Evolutionary conservation across 1,140 invertebrate species (phyloP).

Genomic region (Conopomorpha cramerella): DNA sequence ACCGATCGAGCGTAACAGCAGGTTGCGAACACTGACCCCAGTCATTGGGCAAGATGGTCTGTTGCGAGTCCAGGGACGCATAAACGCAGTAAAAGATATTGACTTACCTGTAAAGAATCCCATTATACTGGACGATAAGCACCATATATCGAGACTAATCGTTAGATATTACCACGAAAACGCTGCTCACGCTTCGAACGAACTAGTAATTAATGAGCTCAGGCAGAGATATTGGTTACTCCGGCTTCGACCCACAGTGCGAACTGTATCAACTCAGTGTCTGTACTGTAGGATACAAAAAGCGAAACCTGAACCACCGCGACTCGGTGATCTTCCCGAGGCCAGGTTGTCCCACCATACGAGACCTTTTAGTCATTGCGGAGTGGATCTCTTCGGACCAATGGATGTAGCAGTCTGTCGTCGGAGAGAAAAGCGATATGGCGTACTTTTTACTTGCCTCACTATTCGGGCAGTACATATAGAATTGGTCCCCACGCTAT

Average conservation of each 20-base stretch:
- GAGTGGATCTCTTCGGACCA: background rate
- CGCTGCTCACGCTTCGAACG: conserved; percentile 6
- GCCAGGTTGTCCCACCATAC: conserved; percentile 5
- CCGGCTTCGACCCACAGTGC: conserved; percentile 6
- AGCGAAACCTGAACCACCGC: background rate
- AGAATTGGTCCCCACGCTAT: conserved; percentile 7
- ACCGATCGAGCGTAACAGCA: background rate
- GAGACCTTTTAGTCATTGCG: conserved; percentile 8
- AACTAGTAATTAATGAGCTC: conserved; percentile 14
- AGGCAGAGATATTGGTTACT: conserved; percentile 13
- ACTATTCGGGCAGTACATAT: conserved; percentile 9
- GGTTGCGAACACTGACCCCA: background rate
- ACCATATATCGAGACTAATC: conserved; percentile 2
- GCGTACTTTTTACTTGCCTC: conserved; percentile 9
- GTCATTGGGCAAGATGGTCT: background rate
- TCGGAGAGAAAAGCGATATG: background rate
- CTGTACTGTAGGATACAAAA: conserved; percentile 1
- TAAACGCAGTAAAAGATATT: background rate
- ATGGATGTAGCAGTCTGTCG: background rate
- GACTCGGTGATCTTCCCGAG: conserved; percentile 6
- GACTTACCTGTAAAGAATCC: background rate
- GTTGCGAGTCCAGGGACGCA: background rate
- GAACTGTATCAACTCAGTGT: background rate
- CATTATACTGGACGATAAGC: background rate
- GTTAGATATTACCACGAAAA: conserved; percentile 6